These are phyloP conservation scores for Penelope pileata DNA, from an alignment of 2,113 vertebrate species.

Conservation along the genomic window DNA sequence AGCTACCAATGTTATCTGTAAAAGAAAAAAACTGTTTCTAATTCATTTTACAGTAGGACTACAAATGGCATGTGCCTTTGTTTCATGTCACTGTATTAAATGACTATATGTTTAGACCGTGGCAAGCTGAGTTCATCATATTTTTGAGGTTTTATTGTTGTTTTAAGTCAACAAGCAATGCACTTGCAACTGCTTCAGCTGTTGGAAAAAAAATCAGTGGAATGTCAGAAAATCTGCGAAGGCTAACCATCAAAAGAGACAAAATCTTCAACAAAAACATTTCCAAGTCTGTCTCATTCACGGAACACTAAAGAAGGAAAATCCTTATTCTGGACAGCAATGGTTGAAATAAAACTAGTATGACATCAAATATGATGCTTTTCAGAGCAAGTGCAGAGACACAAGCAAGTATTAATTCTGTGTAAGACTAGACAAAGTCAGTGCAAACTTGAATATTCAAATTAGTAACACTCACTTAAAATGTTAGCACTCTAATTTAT, in stretches of 20 bases:
- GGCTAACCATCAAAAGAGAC: background rate
- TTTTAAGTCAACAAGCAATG: background rate
- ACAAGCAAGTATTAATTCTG: slow-evolving; percentile 15
- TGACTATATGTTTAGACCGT: background rate
- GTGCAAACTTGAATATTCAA: slow-evolving; percentile 4
- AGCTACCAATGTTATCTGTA: background rate
- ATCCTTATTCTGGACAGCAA: background rate
- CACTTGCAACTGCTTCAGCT: background rate
- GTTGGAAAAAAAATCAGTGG: background rate
- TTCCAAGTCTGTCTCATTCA: background rate
- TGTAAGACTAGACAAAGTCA: background rate
- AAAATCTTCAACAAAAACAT: background rate
- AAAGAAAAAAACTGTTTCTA: background rate
- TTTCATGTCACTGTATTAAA: background rate
- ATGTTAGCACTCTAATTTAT: slow-evolving; percentile 14
- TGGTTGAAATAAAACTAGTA: background rate
- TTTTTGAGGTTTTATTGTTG: background rate
- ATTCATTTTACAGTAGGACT: background rate
- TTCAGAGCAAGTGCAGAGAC: background rate
- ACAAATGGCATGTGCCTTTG: background rate
- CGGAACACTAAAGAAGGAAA: background rate
- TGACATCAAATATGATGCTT: background rate
- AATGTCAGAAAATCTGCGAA: background rate
- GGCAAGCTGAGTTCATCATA: background rate
- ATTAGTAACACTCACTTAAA: slow-evolving; percentile 47